Percentiles rank a stretch among this genome's conserved stretches.
phyloP scores from a whole-genome alignment of 2,113 vertebrate species.

The Girardinichthys multiradiatus region DNA sequence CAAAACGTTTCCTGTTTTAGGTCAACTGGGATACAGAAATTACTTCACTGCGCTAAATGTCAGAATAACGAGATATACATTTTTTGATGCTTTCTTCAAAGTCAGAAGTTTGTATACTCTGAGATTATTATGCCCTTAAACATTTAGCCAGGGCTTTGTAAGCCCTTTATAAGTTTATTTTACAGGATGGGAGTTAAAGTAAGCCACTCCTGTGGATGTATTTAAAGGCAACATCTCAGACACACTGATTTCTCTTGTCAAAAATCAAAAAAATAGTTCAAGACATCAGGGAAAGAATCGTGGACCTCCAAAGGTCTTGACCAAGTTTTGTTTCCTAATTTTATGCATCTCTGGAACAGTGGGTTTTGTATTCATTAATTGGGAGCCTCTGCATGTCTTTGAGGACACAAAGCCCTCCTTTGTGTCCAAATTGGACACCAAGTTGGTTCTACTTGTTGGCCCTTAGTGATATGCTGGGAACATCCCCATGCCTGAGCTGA shows the following conservation, averaged over 20 bases:
- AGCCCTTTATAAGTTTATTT: no score
- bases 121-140: neutral
- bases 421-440: conserved; percentile 75
- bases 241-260: neutral
- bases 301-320: conserved; percentile 10
- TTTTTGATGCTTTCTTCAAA: no score
- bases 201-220: neutral
- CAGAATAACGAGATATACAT: no score
- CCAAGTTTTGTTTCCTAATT: conserved; percentile 58
- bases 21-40: neutral
- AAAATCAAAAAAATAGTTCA: neutral
- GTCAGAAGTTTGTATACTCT: neutral
- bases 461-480: conserved; percentile 43
- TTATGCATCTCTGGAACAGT: conserved; percentile 44
- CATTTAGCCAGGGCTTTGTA: no score
- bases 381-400: conserved; percentile 50
- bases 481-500: conserved; percentile 23
- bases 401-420: conserved; percentile 73
- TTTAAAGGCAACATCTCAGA: no score
- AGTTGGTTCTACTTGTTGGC: conserved; percentile 52
- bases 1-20: neutral
- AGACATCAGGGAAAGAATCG: neutral
- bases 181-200: neutral
- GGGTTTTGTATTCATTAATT: conserved; percentile 71
- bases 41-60: no score